These are phyloP conservation scores for Torymus auratus DNA, from an alignment of 2,888 invertebrate species.

Conservation along the genomic window DNA sequence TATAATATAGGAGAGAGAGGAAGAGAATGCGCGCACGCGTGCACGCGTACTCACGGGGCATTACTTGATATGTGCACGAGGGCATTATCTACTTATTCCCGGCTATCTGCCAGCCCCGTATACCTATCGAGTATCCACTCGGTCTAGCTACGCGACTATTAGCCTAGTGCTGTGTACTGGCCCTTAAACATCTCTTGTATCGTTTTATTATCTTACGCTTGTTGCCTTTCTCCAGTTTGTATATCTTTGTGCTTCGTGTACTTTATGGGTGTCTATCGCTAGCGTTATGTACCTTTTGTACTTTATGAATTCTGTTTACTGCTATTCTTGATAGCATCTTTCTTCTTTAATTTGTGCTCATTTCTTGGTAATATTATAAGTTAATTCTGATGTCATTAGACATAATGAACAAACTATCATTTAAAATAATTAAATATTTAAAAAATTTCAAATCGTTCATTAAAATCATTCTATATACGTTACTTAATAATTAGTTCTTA, in stretches of 20 bases:
- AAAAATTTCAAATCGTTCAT: too few species aligned
- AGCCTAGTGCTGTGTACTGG: slow-evolving; percentile 10
- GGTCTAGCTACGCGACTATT: slow-evolving; percentile 39
- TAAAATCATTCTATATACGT: too few species aligned
- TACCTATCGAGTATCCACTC: slow-evolving; percentile 39
- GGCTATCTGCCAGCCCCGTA: slow-evolving; percentile 50
- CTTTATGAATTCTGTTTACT: too few species aligned
- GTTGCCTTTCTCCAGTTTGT: neutral
- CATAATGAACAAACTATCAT: too few species aligned
- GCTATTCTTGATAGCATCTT: too few species aligned
- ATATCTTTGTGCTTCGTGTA: neutral
- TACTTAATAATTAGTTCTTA: too few species aligned
- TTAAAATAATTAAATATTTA: too few species aligned
- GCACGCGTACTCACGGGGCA: slow-evolving; percentile 57
- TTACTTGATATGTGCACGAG: slow-evolving; percentile 60
- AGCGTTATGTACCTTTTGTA: too few species aligned
- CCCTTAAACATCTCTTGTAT: slow-evolving; percentile 15
- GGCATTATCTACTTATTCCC: slow-evolving; percentile 64
- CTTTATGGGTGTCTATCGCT: too few species aligned
- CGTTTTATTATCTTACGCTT: neutral
- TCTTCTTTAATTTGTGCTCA: too few species aligned
- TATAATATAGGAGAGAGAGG: neutral
- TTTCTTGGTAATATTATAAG: too few species aligned
- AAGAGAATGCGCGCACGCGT: slow-evolving; percentile 1
- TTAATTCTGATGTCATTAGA: too few species aligned